Percentiles rank a stretch among this genome's conserved stretches.
These are phyloP conservation scores for Orestias chungarensis DNA, from an alignment of 2,797 vertebrate genomes.

Conservation along the genomic window DNA sequence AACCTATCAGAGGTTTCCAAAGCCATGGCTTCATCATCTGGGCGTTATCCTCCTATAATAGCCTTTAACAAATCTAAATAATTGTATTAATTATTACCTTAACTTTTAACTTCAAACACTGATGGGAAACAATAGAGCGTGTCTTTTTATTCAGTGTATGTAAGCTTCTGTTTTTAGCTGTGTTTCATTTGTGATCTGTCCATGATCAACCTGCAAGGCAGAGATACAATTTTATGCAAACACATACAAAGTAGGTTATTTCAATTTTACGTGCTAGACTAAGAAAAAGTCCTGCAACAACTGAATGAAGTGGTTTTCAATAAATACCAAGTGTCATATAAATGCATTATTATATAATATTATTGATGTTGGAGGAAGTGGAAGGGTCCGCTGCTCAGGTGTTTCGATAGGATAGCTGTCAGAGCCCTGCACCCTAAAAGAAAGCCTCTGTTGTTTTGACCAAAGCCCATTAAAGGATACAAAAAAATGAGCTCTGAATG, in stretches of 20 bases:
- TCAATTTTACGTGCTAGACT: neutral
- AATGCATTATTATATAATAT: neutral
- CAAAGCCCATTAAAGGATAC: neutral
- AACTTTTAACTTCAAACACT: too few species aligned
- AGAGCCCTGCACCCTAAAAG: neutral
- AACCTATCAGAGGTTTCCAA: neutral
- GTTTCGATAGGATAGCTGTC: neutral
- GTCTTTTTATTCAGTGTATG: too few species aligned
- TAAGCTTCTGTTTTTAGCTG: too few species aligned
- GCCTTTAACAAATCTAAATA: too few species aligned
- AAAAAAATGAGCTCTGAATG: too few species aligned
- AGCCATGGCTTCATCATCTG: neutral
- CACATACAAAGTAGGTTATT: neutral
- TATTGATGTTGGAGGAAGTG: neutral
- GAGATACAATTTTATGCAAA: neutral
- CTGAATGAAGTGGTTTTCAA: neutral
- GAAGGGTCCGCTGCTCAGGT: neutral
- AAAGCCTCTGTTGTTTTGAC: neutral
- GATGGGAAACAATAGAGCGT: too few species aligned
- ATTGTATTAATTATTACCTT: too few species aligned
- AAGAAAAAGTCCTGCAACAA: too few species aligned
- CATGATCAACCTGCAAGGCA: neutral
- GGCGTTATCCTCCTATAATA: too few species aligned
- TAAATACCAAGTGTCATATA: neutral
- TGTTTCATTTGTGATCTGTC: neutral